Evolutionary conservation across 2,797 vertebrate genomes (phyloP), one percentile per base, ranked within the genome.

Genomic region (Chloroceryle amazona): DNA sequence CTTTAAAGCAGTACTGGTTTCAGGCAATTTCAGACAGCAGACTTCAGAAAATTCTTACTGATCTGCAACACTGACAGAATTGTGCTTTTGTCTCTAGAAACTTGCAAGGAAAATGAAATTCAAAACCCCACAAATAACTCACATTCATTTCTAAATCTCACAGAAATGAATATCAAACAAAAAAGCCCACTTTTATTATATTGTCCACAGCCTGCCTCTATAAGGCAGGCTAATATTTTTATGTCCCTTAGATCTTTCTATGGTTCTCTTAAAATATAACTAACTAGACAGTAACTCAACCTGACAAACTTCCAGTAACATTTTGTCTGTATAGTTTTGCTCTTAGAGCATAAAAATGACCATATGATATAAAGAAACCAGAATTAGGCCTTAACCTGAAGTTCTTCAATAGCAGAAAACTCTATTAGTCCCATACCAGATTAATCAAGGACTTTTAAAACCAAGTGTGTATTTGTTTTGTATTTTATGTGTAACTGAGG

Each of bases 401-500:
- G 28, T 37, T 88, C 31, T 33, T 5, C 5, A 93, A 83, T 14
- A 79, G 73, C 11, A 60, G 37, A 82, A 81, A 88, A 60, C 28
- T 86, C 66, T 63, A 6, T 29, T 26, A 81, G 58, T 25, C 37
- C 41, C 25, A 57, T 4, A 35, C 3, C 11, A 79, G 33, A 82
- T 19, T 52, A 70, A 91, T 49, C 31, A 90, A 79, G 33, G 47
- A 76, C n/a, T 80, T 94, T 25, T 39, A 90, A 93, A 87, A 94
- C 2, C 23, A 22, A 58, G 8, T 0, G 1, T 28, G 31, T 47
- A 60, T 13, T 72, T 91, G 25, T 37, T 84, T 25, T 61, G 17
- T 29, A 33, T 73, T 71, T 85, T 39, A 62, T 31, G 4, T 61
- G 33, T 60, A 93, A 82, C n/a, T 60, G 33, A 11, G 8, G 47